These are phyloP conservation scores for Anaspis maculata DNA, from an alignment of 2,888 invertebrate genomes.

Conservation along the genomic window DNA sequence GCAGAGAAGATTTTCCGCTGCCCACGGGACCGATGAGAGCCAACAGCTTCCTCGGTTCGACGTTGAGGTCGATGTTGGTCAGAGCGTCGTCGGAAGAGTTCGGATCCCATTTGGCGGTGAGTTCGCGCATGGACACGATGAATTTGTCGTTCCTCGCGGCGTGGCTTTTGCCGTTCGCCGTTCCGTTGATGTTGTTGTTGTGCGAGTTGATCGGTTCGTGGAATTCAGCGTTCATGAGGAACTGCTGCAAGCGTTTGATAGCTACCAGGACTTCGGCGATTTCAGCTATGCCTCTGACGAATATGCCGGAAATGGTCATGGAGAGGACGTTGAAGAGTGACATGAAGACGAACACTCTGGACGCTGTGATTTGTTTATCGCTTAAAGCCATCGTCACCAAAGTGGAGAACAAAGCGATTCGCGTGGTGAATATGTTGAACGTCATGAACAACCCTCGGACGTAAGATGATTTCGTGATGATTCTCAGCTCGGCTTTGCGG, in stretches of 20 bases:
- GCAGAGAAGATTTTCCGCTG: slow-evolving; percentile 57
- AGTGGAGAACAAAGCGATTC: slow-evolving; percentile 68
- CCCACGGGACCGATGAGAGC: slow-evolving; percentile 52
- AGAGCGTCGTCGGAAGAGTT: slow-evolving; percentile 32
- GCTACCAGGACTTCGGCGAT: slow-evolving; percentile 43
- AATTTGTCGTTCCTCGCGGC: too few relatives aligned
- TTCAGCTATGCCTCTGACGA: slow-evolving; percentile 44
- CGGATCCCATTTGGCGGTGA: slow-evolving; percentile 37
- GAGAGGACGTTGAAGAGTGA: slow-evolving; percentile 48
- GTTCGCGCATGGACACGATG: slow-evolving; percentile 25
- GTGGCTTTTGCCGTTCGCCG: slow-evolving; percentile 7
- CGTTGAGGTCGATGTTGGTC: slow-evolving; percentile 28
- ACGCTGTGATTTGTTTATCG: slow-evolving; percentile 61
- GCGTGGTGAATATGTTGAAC: slow-evolving; percentile 72
- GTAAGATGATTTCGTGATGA: slow-evolving; percentile 54
- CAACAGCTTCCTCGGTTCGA: slow-evolving; percentile 40
- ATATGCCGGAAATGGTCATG: slow-evolving; percentile 51
- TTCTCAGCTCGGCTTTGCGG: slow-evolving; percentile 47
- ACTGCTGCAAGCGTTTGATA: slow-evolving; percentile 39
- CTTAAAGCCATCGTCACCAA: slow-evolving; percentile 60
- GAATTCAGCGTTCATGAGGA: slow-evolving; percentile 37
- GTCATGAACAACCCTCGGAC: slow-evolving; percentile 62
- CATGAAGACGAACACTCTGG: slow-evolving; percentile 53
- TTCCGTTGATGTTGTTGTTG: slow-evolving; percentile 25
- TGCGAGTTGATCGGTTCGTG: slow-evolving; percentile 14